Conservation (phyloP, 2,113 vertebrate species). For the Urocynchramus pylzowi region DNA sequence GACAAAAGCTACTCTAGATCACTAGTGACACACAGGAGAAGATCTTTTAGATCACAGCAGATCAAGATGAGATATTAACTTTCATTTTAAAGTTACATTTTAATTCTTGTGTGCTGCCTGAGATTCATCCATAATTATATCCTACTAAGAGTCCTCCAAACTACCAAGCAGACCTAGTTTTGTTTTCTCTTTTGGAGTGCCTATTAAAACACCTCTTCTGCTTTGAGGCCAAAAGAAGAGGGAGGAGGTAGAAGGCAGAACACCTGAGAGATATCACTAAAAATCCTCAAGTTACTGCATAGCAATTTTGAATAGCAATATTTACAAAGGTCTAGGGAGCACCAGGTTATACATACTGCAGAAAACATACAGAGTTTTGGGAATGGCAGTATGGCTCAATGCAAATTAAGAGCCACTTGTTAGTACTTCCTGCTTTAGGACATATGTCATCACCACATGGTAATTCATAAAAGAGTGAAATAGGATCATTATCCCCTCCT, state of each 20-base stretch:
- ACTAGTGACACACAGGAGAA: background rate
- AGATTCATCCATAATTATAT: background rate
- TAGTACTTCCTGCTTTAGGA: background rate
- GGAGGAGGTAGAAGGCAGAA: background rate
- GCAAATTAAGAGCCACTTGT: background rate
- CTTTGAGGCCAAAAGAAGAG: background rate
- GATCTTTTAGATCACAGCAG: background rate
- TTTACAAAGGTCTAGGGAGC: background rate
- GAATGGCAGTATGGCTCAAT: background rate
- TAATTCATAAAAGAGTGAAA: background rate
- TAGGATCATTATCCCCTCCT: background rate
- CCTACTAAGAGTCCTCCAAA: background rate
- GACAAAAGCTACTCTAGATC: background rate
- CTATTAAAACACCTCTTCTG: background rate
- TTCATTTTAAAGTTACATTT: background rate
- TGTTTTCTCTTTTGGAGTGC: background rate
- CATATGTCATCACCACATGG: background rate
- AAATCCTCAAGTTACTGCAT: background rate
- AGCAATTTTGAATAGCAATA: background rate
- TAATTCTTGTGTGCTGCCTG: background rate
- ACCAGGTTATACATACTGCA: background rate
- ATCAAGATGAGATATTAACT: background rate
- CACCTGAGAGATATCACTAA: background rate
- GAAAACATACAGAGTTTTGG: background rate
- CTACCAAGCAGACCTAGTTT: background rate